Evolutionary conservation across 2,888 invertebrate species (phyloP).

Genomic region (Pristionchus japonicus): DNA sequence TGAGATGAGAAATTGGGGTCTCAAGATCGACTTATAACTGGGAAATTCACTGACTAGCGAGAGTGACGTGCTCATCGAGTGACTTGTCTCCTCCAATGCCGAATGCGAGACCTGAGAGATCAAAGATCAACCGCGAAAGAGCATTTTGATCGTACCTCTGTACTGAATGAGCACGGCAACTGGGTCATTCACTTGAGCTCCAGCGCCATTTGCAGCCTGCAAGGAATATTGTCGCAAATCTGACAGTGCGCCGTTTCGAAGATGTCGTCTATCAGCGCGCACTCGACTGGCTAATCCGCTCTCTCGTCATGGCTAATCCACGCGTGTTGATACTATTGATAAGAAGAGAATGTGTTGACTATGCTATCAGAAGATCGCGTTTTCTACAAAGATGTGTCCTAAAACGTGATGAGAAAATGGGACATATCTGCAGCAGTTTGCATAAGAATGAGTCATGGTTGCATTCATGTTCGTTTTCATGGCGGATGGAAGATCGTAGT

Average conservation of each 20-base stretch:
- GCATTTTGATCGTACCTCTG: constrained; percentile 53
- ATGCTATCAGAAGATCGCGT: not conserved
- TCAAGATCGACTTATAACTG: too few relatives aligned
- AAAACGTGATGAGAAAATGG: too few relatives aligned
- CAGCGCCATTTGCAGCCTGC: constrained; percentile 68
- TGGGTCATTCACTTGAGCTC: constrained; percentile 60
- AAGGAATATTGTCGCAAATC: not conserved
- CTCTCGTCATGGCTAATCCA: not conserved
- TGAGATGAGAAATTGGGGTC: constrained; percentile 44
- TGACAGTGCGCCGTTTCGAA: not conserved
- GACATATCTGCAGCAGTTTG: too few relatives aligned
- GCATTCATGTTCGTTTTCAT: too few relatives aligned
- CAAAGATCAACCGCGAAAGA: not conserved
- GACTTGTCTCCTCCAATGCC: constrained; percentile 62
- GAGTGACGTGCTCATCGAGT: constrained; percentile 63
- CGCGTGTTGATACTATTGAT: not conserved
- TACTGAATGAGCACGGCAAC: constrained; percentile 66
- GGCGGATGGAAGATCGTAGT: too few relatives aligned
- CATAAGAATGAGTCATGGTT: too few relatives aligned
- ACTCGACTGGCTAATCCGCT: not conserved
- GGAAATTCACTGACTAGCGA: constrained; percentile 57
- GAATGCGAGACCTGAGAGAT: constrained; percentile 56
- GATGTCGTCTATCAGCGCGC: not conserved
- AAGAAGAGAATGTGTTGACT: not conserved
- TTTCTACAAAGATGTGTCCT: not conserved